Conservation (phyloP, 2,888 invertebrate genomes). For the Gerosis bhagava region DNA sequence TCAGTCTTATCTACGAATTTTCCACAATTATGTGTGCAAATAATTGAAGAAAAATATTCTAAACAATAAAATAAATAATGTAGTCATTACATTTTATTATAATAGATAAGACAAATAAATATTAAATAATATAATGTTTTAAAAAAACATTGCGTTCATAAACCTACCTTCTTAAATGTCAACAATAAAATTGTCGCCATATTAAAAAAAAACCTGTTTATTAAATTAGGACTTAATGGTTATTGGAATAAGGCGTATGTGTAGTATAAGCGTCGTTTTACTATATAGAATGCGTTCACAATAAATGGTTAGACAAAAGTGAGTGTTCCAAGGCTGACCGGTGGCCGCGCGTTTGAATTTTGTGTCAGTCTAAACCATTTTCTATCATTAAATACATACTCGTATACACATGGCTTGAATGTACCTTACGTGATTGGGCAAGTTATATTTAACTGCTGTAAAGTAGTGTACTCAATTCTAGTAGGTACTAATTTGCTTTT, state of each 20-base stretch:
- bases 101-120: too few species aligned
- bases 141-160: constrained; percentile 1
- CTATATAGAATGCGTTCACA: constrained; percentile 16
- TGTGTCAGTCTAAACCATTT: constrained; percentile 32
- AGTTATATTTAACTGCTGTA: neutral
- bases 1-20: too few species aligned
- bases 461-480: too few species aligned
- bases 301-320: constrained; percentile 35
- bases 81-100: too few species aligned
- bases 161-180: constrained; percentile 5
- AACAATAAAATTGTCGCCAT: neutral
- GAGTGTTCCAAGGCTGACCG: constrained; percentile 42
- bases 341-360: constrained; percentile 32
- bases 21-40: too few species aligned
- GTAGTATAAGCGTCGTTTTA: neutral
- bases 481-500: too few species aligned
- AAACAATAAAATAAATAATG: too few species aligned
- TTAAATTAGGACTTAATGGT: constrained; percentile 1
- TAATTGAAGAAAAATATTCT: too few species aligned
- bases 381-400: constrained; percentile 29
- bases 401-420: too few species aligned
- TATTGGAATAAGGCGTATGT: constrained; percentile 1
- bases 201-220: neutral
- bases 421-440: neutral
- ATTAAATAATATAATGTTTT: too few species aligned